Base-by-base conservation (phyloP, 1,140 invertebrate genomes). In the Nilaparvata lugens region DNA sequence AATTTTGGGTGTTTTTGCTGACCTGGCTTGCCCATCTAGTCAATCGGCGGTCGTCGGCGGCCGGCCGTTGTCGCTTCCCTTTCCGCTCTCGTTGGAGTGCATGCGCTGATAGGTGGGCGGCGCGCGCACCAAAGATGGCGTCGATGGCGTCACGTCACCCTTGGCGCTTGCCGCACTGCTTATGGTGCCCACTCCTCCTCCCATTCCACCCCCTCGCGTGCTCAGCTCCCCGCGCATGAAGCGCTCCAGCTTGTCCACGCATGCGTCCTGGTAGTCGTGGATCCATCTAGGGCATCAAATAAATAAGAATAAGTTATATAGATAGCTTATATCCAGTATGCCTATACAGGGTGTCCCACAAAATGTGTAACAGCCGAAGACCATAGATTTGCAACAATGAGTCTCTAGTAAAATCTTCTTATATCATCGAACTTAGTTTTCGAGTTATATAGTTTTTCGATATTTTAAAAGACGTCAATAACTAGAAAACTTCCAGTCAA, bases 231-330 rank as follows among this genome's bases (percentile, higher is more conserved):
- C 88, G 64, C 85, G 82, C 80, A 89, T 87, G 78, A 91, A 90
- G 77, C 88, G 84, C 78, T 98, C 95, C 65, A 99, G 77, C 80
- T 99, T 98, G 75, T 98, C 95, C 67, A 99, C 94, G 78, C 96
- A 98, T 0, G 96, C 97, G 72, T 98, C 97, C 75, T 98, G 96
- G 72, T 98, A 99, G 73, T 99, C 97, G 71, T 99, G 97, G 68
- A 98, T 97, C 96, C 96, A 98, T 66, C 92, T 84, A 67, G 11
- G 61, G 60, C 4, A 24, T 28, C 2, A 35, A 35, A n/a, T n/a
- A n/a, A n/a, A n/a, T n/a, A n/a, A n/a, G n/a, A n/a, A n/a, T n/a
- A n/a, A n/a, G n/a, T n/a, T n/a, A n/a, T n/a, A n/a, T n/a, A n/a
- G n/a, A n/a, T n/a, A n/a, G n/a, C n/a, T n/a, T n/a, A n/a, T n/a